Conservation (phyloP, 2,797 vertebrate genomes). For the Dipus sagitta region DNA sequence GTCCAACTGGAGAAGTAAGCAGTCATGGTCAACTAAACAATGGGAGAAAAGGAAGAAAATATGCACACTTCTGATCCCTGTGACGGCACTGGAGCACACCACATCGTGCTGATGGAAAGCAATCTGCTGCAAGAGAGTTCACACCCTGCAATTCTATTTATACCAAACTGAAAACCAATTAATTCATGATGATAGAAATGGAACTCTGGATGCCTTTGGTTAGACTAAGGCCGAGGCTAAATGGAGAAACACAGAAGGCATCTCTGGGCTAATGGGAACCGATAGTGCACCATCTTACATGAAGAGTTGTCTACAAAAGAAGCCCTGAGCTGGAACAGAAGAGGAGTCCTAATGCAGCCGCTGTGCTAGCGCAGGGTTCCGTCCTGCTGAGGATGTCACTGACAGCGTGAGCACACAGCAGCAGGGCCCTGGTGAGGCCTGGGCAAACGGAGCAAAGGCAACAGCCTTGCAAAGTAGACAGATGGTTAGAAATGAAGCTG, state of each 20-base stretch:
- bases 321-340: background rate
- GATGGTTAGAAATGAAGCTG: background rate
- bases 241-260: rapidly evolving
- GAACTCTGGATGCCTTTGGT: background rate
- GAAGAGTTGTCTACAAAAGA: background rate
- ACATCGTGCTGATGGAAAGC: background rate
- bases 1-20: background rate
- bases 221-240: background rate
- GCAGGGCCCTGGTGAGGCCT: background rate
- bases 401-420: background rate
- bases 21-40: background rate
- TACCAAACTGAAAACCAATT: background rate
- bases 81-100: rapidly evolving
- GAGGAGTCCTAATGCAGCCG: rapidly evolving
- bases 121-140: background rate
- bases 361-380: rapidly evolving
- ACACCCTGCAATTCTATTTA: background rate
- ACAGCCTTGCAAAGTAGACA: background rate
- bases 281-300: background rate
- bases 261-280: background rate
- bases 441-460: background rate
- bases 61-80: background rate
- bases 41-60: background rate
- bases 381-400: background rate
- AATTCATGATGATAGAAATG: background rate